Evolutionary conservation across 2,113 vertebrate species (phyloP), one percentile per base, ranked within the genome.

Genomic region (Etia nguti): DNA sequence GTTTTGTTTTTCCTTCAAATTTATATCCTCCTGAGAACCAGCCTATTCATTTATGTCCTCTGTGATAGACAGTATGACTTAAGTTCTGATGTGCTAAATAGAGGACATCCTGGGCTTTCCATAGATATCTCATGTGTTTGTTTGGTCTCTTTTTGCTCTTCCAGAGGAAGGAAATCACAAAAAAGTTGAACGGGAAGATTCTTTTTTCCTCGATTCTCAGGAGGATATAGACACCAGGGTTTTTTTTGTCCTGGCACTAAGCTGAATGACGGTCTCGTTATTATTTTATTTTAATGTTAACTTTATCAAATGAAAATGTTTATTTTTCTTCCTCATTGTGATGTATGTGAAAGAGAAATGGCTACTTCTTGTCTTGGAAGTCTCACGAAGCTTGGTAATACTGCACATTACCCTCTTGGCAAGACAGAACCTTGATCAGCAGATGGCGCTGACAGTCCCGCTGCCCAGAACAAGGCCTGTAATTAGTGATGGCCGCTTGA

Each of bases 401-500:
- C 29, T 36, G 16, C 16, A 36, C 29, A 20, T 60, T 4, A 10
- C 29, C 9, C 5, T 62, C 10, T 55, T 55, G 2, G n/a, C 1
- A 11, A 62, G 59, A 62, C 29, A 2, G 59, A 62, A 36, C 3
- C 59, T 34, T 34, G 29, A 34, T 1, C 5, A 20, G 0, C 0
- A 1, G 52, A 22, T 1, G 10, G 34, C 59, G 20, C 59, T 62
- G 59, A 62, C 59, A 34, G 16, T 34, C 59, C 29, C 6, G 29
- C 56, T 29, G 56, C 46, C 3, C 46, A 7, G 46, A 46, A 15
- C 13, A 15, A 46, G 6, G 43, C 9, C 43, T 48, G 43, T 57
- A 1, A 57, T 2, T 57, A 6, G 0, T 29, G 1, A 3, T 59
- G 56, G 26, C 26, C 0, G 26, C 56, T 59, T 29, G 56, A 59